These are phyloP conservation scores for Nomada fabriciana DNA, from an alignment of 2,888 invertebrate species.

Conservation along the genomic window DNA sequence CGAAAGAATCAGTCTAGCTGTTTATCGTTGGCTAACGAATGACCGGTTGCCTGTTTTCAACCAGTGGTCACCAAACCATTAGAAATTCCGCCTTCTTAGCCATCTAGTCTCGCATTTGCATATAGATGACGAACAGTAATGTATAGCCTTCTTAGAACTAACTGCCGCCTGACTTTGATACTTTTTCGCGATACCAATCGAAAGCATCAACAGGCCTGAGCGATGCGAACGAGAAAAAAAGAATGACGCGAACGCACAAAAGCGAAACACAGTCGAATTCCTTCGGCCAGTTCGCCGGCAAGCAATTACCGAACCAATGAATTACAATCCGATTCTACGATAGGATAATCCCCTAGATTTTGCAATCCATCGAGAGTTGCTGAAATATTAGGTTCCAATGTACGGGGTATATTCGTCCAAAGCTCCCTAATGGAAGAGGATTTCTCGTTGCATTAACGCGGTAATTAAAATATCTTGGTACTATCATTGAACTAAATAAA, in stretches of 20 bases:
- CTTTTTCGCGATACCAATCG: conserved; percentile 39
- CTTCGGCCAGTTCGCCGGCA: conserved; percentile 15
- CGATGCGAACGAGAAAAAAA: background rate
- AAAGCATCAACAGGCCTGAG: background rate
- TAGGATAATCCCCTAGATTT: conserved; percentile 10
- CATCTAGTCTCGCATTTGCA: conserved; percentile 47
- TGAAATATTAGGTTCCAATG: background rate
- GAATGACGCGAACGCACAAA: background rate
- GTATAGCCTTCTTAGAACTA: conserved; percentile 39
- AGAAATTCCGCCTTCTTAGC: conserved; percentile 40
- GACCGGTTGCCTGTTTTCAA: conserved; percentile 22
- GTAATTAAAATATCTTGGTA: background rate
- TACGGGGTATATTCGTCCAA: background rate
- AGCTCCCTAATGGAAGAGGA: background rate
- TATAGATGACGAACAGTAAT: conserved; percentile 52
- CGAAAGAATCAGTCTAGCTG: conserved; percentile 18
- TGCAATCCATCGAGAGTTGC: background rate
- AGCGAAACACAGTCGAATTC: conserved; percentile 15
- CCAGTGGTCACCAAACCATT: conserved; percentile 27
- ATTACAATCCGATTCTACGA: conserved; percentile 23
- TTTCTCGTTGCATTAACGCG: background rate
- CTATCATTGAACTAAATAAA: background rate
- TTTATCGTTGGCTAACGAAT: conserved; percentile 39
- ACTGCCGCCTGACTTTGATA: conserved; percentile 18
- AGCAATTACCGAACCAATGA: conserved; percentile 19